Evolutionary conservation across 1,140 invertebrate species (phyloP), one percentile per base, ranked within the genome.

Genomic region (Pomacea maculata): DNA sequence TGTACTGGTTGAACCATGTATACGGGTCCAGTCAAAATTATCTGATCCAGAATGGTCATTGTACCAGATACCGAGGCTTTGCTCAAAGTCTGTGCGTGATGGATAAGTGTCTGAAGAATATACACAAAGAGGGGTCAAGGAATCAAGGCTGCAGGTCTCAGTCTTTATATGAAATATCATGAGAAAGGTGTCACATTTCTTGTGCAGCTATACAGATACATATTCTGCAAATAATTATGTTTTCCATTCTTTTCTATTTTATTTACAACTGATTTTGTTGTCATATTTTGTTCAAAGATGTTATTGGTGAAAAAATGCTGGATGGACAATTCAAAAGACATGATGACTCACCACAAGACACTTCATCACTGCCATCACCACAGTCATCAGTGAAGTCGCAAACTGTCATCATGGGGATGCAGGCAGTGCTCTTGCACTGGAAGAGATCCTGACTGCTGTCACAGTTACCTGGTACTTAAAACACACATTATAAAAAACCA

Each of bases 21-120:
- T 91, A 82, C 95, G 87, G 25, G 81, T 92, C 95, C 95, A 96
- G 85, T 96, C 95, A 86, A 96, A 96, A 85, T 95, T 94, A 84
- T 95, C 94, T 2, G 92, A 65, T 10, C 75, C 75, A 17, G 25
- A 91, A 0, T 93, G 83, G 85, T 96, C 95, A 81, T 95, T 94
- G 3, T 90, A 93, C 95, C 95, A 96, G 52, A 94, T 94, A 84
- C 95, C 96, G 0, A 96, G 84, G 85, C 94, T 93, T 2, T 89
- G 91, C 88, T 96, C 95, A 88, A 96, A 96, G 88, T 96, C 94
- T 86, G 95, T 96, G 29, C 87, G 75, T 9, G 73, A 83, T 55
- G 83, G 83, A 74, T 87, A 88, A 21, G 70, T 45, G 79, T 8
- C 87, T 88, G 77, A 65, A 70, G 65, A 63, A 52, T 2, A 2